Evolutionary conservation across 2,113 vertebrate genomes (phyloP).

Genomic region (Nyctereutes procyonoides): DNA sequence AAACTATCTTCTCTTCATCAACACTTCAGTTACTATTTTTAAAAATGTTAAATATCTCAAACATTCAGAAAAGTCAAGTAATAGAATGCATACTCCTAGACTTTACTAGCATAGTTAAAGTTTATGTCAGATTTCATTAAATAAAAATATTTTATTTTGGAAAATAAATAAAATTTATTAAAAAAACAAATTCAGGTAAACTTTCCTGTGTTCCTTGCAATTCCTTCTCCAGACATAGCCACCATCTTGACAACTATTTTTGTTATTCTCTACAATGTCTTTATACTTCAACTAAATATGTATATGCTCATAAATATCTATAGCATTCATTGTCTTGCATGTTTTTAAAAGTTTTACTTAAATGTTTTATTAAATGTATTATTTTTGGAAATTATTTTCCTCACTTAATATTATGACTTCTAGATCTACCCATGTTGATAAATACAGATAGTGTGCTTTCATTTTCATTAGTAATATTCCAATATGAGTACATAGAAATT

Average conservation of each 20-base stretch:
- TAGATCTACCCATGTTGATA: neutral
- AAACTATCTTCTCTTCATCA: neutral
- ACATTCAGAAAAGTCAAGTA: neutral
- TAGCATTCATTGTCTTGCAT: neutral
- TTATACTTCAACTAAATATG: neutral
- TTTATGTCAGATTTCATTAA: neutral
- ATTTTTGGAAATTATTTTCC: neutral
- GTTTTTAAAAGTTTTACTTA: neutral
- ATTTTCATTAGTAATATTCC: constrained; percentile 1
- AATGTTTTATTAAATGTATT: neutral
- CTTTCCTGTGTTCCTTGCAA: neutral
- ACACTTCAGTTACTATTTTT: neutral
- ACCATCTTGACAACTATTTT: neutral
- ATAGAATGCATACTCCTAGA: neutral
- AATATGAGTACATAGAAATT: neutral
- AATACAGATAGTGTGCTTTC: neutral
- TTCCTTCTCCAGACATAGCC: neutral
- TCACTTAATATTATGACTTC: neutral
- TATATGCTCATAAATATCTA: neutral
- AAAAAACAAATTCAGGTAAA: neutral
- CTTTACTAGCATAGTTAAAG: neutral
- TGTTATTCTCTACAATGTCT: neutral
- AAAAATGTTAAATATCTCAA: constrained; percentile 8
- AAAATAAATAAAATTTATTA: neutral
- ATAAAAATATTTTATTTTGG: neutral